Evolutionary conservation across 2,888 invertebrate species (phyloP).

Genomic region (Cephus rjabovi): DNA sequence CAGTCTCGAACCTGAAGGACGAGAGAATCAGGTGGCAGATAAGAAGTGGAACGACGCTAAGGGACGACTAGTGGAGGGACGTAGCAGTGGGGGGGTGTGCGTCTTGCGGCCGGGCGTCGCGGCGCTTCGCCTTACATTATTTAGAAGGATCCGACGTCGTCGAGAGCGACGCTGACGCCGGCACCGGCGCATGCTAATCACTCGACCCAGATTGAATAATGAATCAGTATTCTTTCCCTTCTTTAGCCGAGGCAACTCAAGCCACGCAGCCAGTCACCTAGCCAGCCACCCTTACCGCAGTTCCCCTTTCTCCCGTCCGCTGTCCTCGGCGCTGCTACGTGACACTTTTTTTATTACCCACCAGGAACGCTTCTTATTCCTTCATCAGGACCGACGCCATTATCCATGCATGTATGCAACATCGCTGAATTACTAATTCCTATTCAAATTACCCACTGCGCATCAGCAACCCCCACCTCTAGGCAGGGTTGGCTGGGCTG

Average conservation of each 20-base stretch:
- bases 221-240: constrained; percentile 72
- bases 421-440: constrained; percentile 31
- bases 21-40: not conserved
- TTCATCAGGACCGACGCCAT: constrained; percentile 29
- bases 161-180: constrained; percentile 32
- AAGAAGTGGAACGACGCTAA: not conserved
- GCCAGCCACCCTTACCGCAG: constrained; percentile 57
- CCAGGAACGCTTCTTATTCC: constrained; percentile 70
- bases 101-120: constrained; percentile 28
- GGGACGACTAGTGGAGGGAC: not conserved
- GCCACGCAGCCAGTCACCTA: not conserved
- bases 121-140: constrained; percentile 61
- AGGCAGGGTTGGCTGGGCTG: not conserved
- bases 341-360: constrained; percentile 71
- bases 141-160: constrained; percentile 54
- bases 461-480: not conserved
- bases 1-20: not conserved
- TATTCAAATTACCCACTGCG: constrained; percentile 18
- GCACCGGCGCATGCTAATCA: constrained; percentile 69
- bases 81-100: not conserved
- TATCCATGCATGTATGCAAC: constrained; percentile 38
- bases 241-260: constrained; percentile 22
- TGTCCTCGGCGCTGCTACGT: constrained; percentile 56
- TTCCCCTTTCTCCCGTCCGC: constrained; percentile 44
- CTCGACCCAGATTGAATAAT: constrained; percentile 73